Evolutionary conservation across 1,140 invertebrate species (phyloP), one percentile per base, ranked within the genome.

Genomic region (Bilobella aurantiaca): DNA sequence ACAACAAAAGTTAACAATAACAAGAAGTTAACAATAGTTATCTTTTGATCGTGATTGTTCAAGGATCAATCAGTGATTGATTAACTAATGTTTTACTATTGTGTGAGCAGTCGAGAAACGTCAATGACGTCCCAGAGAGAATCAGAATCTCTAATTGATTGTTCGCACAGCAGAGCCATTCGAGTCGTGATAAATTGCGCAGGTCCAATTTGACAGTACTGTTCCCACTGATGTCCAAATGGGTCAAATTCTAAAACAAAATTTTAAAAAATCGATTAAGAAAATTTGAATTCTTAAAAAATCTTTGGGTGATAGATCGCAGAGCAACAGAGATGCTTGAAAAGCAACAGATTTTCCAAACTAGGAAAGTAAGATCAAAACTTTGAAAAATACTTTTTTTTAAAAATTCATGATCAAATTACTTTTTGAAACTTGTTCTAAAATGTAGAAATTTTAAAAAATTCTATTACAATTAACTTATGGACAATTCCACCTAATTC

Each of bases 221-320:
- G 75, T 89, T 89, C 76, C 88, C 86, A 75, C 86, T 87, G n/a
- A 89, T 84, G 74, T 89, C 86, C 72, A 89, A 76, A 72, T 88
- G 74, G 18, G 74, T 76, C 66, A 76, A 66, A 59, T 74, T 75
- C 74, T 75, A 66, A 32, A 72, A 70, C 57, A 28, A 46, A 32
- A 23, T 62, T 31, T 5, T n/a, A 63, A 63, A 32, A 61, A 65
- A 62, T 30, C 2, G 56, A 60, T 56, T 21, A 29, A 12, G 14
- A 14, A 8, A 37, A 3, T 27, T 62, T 23, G 12, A 42, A 42
- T 42, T 18, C 8, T 59, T 29, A 59, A 14, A 14, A 5, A 57
- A 28, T 42, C 18, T 8, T 18, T 12, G 34, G 18, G 18, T 8
- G 34, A 12, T 42, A 42, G 8, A n/a, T n/a, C n/a, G n/a, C n/a